Base-by-base conservation (phyloP, 2,888 invertebrate species). In the Stenichneumon culpator region DNA sequence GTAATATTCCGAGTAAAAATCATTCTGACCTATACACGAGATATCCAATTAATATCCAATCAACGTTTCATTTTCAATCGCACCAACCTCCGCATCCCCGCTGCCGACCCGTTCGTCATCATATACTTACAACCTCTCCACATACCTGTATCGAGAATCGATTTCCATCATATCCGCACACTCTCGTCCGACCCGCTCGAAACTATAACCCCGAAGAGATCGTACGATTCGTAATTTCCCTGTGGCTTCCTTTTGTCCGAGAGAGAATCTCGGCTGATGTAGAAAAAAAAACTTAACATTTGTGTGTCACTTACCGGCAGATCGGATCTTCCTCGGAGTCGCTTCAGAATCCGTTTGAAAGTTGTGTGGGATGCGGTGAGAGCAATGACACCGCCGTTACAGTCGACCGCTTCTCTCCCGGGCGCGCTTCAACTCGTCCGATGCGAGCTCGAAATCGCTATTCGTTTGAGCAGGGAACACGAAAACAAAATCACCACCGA, bases 11-110 rank as follows among this genome's bases (percentile, higher is more conserved):
- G 32, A 28, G 28, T 32, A 4, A 28, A 50, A n/a, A 39, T 70
- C 32, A 25, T 50, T 79, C 57, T 36, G 63, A 36, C 70, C 22
- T 63, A 36, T 28, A 79, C 52, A 25, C 63, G 50, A 50, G 22
- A 80, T 65, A 68, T 80, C 57, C 73, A 73, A 80, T 73, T 68
- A 68, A 68, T 57, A 44, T 68, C 54, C 73, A 54, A 72, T 68
- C 73, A 74, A 67, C 73, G 57, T 73, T 73, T 73, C 73, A 65
- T 73, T 54, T 73, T 57, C 54, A 11, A 25, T 44, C 67, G 63
- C 57, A 1, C 54, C 44, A 25, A 11, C 54, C 52, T 73, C 16
- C 32, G 28, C 44, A 5, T 67, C 16, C 16, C 19, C 32, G 44
- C 32, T 5, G 44, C 19, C 32, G 22, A 9, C 11, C 25, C 22